phyloP scores from a whole-genome alignment of 2,113 vertebrate species.

The Leptobrachium ailaonicum region DNA sequence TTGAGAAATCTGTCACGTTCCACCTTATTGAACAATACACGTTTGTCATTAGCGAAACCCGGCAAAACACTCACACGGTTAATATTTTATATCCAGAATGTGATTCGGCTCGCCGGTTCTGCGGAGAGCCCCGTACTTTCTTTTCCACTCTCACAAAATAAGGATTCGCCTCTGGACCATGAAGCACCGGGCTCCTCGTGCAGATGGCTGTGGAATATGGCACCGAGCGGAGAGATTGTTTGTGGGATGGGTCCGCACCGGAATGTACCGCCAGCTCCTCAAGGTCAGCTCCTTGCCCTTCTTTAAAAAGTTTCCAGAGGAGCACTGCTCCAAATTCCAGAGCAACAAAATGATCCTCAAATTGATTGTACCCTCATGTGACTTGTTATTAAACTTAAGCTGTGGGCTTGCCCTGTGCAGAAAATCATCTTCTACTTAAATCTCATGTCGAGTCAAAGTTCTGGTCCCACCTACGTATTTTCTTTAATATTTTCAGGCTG shows the following conservation, averaged over 20 bases:
- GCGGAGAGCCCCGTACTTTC: too few relatives aligned
- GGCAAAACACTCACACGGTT: too few relatives aligned
- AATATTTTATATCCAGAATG: too few relatives aligned
- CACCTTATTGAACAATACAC: too few relatives aligned
- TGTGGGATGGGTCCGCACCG: too few relatives aligned
- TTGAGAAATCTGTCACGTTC: too few relatives aligned
- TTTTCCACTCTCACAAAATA: too few relatives aligned
- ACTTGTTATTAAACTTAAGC: not conserved
- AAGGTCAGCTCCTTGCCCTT: conserved; percentile 4
- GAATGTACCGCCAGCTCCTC: too few relatives aligned
- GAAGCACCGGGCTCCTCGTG: not conserved
- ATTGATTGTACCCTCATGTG: not conserved
- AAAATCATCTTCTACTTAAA: not conserved
- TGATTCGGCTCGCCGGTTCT: too few relatives aligned
- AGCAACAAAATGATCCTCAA: not conserved
- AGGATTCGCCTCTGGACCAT: not conserved
- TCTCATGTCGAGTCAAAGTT: not conserved
- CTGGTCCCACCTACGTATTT: not conserved
- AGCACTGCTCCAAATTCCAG: not conserved
- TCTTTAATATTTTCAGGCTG: too few relatives aligned
- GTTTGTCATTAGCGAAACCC: too few relatives aligned
- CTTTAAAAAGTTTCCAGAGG: not conserved
- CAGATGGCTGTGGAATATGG: not conserved
- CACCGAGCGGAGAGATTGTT: not conserved
- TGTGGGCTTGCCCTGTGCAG: not conserved